phyloP scores from a whole-genome alignment of 2,797 vertebrate species.

The Pagetopsis macropterus region DNA sequence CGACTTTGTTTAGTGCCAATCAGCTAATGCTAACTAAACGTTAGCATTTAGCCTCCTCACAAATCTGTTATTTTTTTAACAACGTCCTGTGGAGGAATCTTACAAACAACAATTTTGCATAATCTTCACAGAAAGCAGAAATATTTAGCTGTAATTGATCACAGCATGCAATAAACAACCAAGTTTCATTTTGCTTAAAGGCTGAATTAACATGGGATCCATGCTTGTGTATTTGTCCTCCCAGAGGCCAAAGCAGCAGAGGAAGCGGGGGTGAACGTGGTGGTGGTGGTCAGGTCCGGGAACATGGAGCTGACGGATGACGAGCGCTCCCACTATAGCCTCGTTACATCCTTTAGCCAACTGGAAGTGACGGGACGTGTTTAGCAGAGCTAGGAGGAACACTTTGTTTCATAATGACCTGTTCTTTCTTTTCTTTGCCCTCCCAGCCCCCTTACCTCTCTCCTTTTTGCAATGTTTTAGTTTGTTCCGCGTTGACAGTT shows the following conservation, averaged over 20 bases:
- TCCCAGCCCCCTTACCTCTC: background rate
- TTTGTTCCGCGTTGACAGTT: conserved; percentile 23
- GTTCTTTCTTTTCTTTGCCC: conserved; percentile 13
- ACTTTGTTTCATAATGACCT: conserved; percentile 19
- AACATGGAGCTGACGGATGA: conserved; percentile 94
- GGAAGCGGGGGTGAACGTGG: conserved; percentile 89
- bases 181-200: background rate
- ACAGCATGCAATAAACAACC: background rate
- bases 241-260: conserved; percentile 95
- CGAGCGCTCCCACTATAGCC: conserved; percentile 88
- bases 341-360: conserved; percentile 91
- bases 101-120: background rate
- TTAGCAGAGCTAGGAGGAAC: conserved; percentile 53
- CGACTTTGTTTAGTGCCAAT: no score
- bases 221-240: conserved; percentile 10
- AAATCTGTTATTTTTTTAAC: background rate
- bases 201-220: background rate
- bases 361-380: conserved; percentile 82
- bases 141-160: no score
- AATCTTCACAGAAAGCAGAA: background rate
- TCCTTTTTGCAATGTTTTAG: conserved; percentile 31
- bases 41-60: background rate
- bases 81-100: background rate
- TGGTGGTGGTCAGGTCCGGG: conserved; percentile 91
- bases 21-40: no score